A percentile compares a stretch with the other conserved stretches of the same genome.
Evolutionary conservation across 2,113 vertebrate species (phyloP).

Genomic region (Anoura caudifer): DNA sequence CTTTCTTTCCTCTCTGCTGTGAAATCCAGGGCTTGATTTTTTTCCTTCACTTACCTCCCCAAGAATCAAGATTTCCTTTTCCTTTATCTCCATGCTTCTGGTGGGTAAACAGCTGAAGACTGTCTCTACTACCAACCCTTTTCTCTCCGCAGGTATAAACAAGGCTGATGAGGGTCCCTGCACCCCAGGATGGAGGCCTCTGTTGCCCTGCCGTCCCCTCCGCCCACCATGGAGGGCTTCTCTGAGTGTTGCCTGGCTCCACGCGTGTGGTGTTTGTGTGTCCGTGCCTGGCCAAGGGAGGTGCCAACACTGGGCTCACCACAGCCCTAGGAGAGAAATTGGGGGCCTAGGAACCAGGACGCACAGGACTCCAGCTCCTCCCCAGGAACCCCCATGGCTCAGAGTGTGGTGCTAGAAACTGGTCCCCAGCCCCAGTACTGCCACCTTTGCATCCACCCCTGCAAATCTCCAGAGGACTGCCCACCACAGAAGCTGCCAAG

Average conservation of each 20-base stretch:
- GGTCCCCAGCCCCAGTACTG: slow-evolving; percentile 66
- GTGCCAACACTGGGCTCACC: slow-evolving; percentile 56
- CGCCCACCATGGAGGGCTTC: slow-evolving; percentile 39
- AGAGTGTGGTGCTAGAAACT: slow-evolving; percentile 78
- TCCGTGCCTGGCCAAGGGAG: slow-evolving; percentile 67
- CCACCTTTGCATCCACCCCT: slow-evolving; percentile 60
- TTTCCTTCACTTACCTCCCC: neutral
- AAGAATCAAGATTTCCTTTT: neutral
- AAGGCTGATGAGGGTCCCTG: slow-evolving; percentile 61
- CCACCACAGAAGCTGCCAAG: slow-evolving; percentile 66
- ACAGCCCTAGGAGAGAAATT: slow-evolving; percentile 47
- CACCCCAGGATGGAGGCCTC: slow-evolving; percentile 48
- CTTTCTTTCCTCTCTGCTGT: neutral
- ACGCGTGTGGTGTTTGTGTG: slow-evolving; percentile 70
- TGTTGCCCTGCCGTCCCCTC: slow-evolving; percentile 52
- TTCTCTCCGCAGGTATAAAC: slow-evolving; percentile 81
- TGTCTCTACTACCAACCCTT: neutral
- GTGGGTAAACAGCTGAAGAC: neutral
- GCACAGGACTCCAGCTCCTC: slow-evolving; percentile 33
- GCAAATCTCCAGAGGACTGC: slow-evolving; percentile 50
- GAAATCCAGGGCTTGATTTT: neutral
- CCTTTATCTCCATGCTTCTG: neutral
- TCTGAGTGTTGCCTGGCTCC: slow-evolving; percentile 58
- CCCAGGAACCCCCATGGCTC: slow-evolving; percentile 51
- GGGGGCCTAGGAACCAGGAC: slow-evolving; percentile 47